phyloP scores from a whole-genome alignment of 2,113 vertebrate genomes.

The Heliornis fulica region DNA sequence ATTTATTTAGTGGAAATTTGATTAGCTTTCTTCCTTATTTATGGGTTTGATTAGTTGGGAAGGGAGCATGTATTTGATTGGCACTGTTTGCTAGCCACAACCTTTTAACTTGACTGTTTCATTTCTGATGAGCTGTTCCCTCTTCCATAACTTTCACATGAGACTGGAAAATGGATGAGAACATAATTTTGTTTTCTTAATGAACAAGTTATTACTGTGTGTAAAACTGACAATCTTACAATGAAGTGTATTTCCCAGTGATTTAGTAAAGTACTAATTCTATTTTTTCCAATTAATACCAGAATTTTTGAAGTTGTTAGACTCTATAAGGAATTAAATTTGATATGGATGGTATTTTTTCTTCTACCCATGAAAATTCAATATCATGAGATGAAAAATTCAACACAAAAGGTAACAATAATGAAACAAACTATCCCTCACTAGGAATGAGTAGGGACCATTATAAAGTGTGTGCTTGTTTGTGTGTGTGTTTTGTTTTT shows the following conservation, averaged over 20 bases:
- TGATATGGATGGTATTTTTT: neutral
- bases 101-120: neutral
- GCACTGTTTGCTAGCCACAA: neutral
- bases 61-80: neutral
- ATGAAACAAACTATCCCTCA: neutral
- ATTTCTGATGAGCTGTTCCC: neutral
- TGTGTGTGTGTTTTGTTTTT: too few species aligned
- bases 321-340: neutral
- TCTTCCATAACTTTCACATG: neutral
- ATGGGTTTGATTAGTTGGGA: neutral
- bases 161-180: neutral
- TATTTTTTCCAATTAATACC: neutral
- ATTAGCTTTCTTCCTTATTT: neutral
- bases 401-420: neutral
- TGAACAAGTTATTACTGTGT: neutral
- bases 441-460: neutral
- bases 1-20: neutral
- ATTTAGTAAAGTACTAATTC: neutral
- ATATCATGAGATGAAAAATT: neutral
- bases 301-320: neutral
- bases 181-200: neutral
- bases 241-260: neutral
- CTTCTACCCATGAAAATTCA: rapidly evolving
- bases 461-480: too few species aligned
- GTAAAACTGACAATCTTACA: neutral